A percentile compares a stretch with the other conserved stretches of the same genome.
These are phyloP conservation scores for Tetranychus cinnabarinus DNA, from an alignment of 1,140 invertebrate species.

Conservation along the genomic window DNA sequence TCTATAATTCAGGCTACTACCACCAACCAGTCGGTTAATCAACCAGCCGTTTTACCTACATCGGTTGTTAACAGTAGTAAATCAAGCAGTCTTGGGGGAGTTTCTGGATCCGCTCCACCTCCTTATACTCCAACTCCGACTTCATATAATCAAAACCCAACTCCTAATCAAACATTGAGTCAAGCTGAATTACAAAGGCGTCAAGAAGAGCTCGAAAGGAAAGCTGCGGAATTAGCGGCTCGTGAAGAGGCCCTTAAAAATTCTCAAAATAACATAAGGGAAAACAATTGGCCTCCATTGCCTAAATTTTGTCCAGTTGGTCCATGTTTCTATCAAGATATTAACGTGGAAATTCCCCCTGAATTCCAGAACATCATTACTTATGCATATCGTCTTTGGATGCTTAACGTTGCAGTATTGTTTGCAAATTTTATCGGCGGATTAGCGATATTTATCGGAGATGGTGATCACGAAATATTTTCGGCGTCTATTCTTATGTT, in stretches of 20 bases:
- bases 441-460: conserved; percentile 38
- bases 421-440: conserved; percentile 62
- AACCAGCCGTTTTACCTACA: not conserved
- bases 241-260: conserved; percentile 65
- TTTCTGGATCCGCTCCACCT: conserved; percentile 11
- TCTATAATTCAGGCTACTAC: conserved; percentile 62
- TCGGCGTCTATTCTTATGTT: conserved; percentile 71
- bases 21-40: conserved; percentile 25
- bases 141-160: conserved; percentile 1
- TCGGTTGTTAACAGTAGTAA: not conserved
- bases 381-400: conserved; percentile 85
- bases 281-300: conserved; percentile 95
- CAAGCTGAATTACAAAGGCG: conserved; percentile 44
- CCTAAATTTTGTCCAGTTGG: conserved; percentile 69
- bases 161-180: conserved; percentile 21
- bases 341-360: conserved; percentile 91
- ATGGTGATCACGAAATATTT: conserved; percentile 46
- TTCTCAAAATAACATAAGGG: conserved; percentile 36
- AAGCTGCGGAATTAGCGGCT: conserved; percentile 58
- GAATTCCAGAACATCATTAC: conserved; percentile 90
- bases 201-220: conserved; percentile 47
- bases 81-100: not conserved
- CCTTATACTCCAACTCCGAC: not conserved
- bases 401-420: conserved; percentile 66
- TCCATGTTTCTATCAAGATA: conserved; percentile 98